Evolutionary conservation across 2,797 vertebrate genomes (phyloP).

Genomic region (Dicrostonyx torquatus): DNA sequence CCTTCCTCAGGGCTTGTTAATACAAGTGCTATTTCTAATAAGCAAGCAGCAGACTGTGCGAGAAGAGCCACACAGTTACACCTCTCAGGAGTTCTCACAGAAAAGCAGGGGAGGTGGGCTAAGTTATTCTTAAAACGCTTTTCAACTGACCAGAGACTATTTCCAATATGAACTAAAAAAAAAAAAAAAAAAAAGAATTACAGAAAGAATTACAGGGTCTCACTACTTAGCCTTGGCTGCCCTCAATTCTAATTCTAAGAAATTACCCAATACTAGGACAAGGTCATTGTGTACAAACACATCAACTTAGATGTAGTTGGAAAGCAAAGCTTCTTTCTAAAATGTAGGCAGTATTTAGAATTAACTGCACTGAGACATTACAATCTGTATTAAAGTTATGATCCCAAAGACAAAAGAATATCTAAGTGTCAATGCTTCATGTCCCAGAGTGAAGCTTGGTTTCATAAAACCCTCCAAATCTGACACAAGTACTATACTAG

Average conservation of each 20-base stretch:
- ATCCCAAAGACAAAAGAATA: neutral
- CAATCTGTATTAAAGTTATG: neutral
- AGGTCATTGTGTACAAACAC: neutral
- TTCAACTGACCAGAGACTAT: neutral
- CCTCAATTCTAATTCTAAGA: neutral
- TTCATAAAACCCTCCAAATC: neutral
- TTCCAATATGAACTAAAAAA: neutral
- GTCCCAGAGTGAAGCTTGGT: neutral
- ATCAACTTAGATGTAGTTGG: neutral
- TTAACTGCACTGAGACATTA: neutral
- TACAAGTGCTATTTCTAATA: neutral
- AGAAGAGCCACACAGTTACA: neutral
- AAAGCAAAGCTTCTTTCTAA: neutral
- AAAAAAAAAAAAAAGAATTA: too few species aligned
- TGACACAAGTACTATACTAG: neutral
- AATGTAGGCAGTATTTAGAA: slow-evolving; percentile 24
- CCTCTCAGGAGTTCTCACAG: neutral
- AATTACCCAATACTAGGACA: neutral
- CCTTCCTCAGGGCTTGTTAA: neutral
- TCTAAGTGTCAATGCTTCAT: neutral
- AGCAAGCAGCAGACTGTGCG: neutral
- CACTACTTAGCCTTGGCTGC: neutral
- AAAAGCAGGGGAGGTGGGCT: neutral
- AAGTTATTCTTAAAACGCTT: neutral
- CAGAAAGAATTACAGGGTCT: neutral